Conservation (phyloP, 2,113 vertebrate genomes). For the Engraulis encrasicolus region DNA sequence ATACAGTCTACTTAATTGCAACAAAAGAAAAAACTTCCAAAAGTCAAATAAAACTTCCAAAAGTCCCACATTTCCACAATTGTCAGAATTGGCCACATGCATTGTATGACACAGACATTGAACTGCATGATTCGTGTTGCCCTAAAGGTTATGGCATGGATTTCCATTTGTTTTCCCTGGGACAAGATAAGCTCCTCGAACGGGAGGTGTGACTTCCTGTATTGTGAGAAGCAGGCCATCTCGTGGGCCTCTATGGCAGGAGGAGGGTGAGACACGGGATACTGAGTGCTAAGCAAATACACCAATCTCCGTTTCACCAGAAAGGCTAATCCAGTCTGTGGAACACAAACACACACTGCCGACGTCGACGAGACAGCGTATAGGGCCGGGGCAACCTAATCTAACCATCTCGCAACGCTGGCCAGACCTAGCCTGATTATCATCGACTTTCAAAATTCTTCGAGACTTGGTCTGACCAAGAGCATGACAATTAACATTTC, state of each 20-base stretch:
- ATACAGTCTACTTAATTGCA: no score
- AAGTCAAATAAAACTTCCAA: not conserved
- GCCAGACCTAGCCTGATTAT: no score
- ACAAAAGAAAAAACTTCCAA: no score
- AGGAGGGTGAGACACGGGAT: not conserved
- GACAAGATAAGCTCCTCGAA: not conserved
- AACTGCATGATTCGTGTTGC: no score
- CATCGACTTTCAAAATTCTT: no score
- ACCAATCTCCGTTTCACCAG: not conserved
- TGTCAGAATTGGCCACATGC: not conserved
- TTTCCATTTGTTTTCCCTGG: not conserved
- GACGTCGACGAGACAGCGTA: no score
- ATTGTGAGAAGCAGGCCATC: not conserved
- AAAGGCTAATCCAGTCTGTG: not conserved
- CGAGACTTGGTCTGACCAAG: no score
- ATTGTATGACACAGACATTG: not conserved
- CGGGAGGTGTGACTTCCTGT: not conserved
- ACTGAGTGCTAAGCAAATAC: not conserved
- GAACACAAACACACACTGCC: not conserved
- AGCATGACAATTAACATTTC: no score
- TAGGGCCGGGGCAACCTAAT: no score
- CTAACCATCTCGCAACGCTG: not conserved
- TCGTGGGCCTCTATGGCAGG: not conserved
- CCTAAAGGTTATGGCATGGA: not conserved
- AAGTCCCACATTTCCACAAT: not conserved